Base-by-base conservation (phyloP, 1,140 invertebrate genomes). In the Dinoponera quadriceps region DNA sequence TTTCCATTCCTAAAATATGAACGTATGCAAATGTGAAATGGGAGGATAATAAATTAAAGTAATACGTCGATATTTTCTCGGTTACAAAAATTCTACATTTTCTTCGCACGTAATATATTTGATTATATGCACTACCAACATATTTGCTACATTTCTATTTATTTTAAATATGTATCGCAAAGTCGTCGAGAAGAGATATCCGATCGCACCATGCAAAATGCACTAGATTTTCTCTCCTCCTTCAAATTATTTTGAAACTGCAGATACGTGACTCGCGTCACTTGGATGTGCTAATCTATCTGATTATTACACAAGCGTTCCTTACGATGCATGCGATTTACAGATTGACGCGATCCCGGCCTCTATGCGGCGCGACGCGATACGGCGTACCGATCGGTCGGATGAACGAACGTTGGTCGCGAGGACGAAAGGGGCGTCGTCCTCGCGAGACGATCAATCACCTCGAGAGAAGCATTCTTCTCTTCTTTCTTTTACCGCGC, bases 401-500 rank as follows among this genome's bases (percentile, higher is more conserved):
- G 66, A 73, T 82, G 80, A 62, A 83, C 84, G 69, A 62, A 83
- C 84, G 69, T 55, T 38, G 80, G 69, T 57, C 59, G 73, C 80
- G 72, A 80, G 85, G 54, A 85, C 72, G 86, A 82, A 69, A 75
- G 82, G 77, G 75, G 71, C 73, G 72, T 82, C 78, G 83, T 85
- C 78, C 87, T 85, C 86, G 66, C 78, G 74, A 82, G 86, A 83
- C 87, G 87, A 88, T 88, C 87, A 85, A 88, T 88, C 87, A 88
- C 87, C 62, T 74, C 73, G 80, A 85, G 80, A 85, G 33, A 88
- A 88, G 73, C 48, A 80, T 85, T 85, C 83, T 80, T 48, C 73
- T 71, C 66, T 63, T 74, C 55, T 60, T 57, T 60, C 75, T 77
- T 57, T 55, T 48, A n/a, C 59, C 20, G 38, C 38, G 20, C 38